These are phyloP conservation scores for Aplodontia rufa DNA, from an alignment of 2,113 vertebrate species.

Conservation along the genomic window DNA sequence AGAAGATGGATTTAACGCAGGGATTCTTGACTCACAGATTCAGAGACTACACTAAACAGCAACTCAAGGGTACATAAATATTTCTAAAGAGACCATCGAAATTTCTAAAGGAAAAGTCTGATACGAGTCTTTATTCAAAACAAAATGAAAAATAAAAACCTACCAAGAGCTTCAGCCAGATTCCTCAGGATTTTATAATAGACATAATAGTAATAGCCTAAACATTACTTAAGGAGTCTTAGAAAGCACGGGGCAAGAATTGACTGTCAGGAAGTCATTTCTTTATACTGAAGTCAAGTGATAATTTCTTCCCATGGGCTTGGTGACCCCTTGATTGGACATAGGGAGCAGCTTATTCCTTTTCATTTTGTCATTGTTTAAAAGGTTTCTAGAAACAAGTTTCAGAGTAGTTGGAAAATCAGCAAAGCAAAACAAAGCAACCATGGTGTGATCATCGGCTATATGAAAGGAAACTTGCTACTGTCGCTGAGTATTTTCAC, in stretches of 20 bases:
- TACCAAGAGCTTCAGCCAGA: background rate
- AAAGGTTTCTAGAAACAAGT: background rate
- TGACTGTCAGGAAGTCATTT: background rate
- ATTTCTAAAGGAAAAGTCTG: background rate
- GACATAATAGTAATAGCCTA: background rate
- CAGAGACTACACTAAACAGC: background rate
- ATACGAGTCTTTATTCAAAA: background rate
- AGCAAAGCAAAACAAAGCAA: background rate
- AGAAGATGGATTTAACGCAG: background rate
- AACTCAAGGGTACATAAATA: background rate
- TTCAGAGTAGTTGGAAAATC: background rate
- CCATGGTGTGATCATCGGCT: background rate
- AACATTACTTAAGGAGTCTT: background rate
- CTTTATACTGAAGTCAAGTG: conserved; percentile 1
- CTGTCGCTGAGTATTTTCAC: background rate
- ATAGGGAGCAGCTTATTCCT: background rate
- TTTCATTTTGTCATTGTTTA: background rate
- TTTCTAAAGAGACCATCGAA: background rate
- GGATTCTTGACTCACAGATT: background rate
- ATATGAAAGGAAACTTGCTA: background rate
- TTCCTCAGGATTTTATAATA: background rate
- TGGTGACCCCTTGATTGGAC: background rate
- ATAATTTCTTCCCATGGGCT: background rate
- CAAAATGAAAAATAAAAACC: background rate
- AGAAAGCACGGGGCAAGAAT: background rate